phyloP scores from a whole-genome alignment of 2,113 vertebrate genomes.

The Anguilla japonica region DNA sequence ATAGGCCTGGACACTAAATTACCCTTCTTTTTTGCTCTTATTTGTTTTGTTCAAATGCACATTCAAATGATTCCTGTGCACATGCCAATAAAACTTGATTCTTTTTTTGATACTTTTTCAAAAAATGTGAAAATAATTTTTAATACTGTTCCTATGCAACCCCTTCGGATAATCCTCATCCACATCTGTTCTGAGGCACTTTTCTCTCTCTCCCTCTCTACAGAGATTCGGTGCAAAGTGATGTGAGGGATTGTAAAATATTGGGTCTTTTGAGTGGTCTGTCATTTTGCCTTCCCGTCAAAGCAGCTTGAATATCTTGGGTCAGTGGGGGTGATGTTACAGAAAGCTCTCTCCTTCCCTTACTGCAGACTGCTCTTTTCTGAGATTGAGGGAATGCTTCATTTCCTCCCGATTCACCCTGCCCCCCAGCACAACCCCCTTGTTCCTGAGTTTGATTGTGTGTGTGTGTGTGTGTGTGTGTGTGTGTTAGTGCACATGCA shows the following conservation, averaged over 20 bases:
- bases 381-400: not conserved
- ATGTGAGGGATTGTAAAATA: not conserved
- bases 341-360: not conserved
- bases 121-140: too few species aligned
- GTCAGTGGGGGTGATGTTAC: not conserved
- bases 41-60: not conserved
- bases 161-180: not conserved
- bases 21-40: not conserved
- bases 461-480: not conserved
- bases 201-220: not conserved
- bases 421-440: not conserved
- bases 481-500: not conserved
- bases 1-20: not conserved
- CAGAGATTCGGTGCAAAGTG: not conserved
- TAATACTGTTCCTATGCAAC: not conserved
- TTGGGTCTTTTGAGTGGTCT: conserved; percentile 8
- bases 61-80: not conserved
- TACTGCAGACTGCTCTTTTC: not conserved
- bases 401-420: not conserved
- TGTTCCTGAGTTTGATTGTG: conserved; percentile 5
- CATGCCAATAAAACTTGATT: not conserved
- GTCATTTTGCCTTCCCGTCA: conserved; percentile 4
- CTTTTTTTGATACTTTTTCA: too few species aligned
- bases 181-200: not conserved
- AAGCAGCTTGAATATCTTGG: not conserved